phyloP scores from a whole-genome alignment of 2,797 vertebrate species.

The Notolepis coatsorum region DNA sequence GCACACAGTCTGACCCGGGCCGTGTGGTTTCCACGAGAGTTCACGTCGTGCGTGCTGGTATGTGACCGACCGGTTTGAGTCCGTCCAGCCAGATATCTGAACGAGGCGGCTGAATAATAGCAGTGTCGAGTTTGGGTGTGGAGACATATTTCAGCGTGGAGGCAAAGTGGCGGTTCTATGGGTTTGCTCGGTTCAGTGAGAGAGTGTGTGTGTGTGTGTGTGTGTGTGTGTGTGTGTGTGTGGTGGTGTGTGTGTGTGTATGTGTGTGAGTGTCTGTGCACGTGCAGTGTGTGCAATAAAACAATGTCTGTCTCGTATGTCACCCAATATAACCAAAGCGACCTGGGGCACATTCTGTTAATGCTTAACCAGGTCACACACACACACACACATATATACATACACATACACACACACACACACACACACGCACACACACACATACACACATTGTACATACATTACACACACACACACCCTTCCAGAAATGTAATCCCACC shows the following conservation, averaged over 20 bases:
- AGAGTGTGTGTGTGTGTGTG: neutral
- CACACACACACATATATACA: conserved; percentile 19
- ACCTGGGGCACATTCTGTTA: conserved; percentile 38
- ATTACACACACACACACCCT: no score
- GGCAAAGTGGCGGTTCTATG: neutral
- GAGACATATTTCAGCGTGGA: conserved; percentile 3
- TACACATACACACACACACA: neutral
- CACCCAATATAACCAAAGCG: conserved; percentile 22
- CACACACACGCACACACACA: neutral
- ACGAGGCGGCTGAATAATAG: conserved; percentile 21
- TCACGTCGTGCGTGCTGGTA: conserved; percentile 3
- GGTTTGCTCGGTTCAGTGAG: neutral
- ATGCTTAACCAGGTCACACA: conserved; percentile 34
- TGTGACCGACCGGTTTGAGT: conserved; percentile 13
- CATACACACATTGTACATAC: no score
- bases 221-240: no score
- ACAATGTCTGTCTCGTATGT: conserved; percentile 35
- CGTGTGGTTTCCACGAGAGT: neutral
- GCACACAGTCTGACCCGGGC: neutral
- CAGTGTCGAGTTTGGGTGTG: conserved; percentile 3
- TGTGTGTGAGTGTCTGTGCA: neutral
- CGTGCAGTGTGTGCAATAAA: conserved; percentile 9
- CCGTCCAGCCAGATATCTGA: conserved; percentile 8
- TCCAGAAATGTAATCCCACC: neutral
- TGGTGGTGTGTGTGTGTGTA: neutral